Evolutionary conservation across 2,113 vertebrate genomes (phyloP).

Genomic region (Sander lucioperca): DNA sequence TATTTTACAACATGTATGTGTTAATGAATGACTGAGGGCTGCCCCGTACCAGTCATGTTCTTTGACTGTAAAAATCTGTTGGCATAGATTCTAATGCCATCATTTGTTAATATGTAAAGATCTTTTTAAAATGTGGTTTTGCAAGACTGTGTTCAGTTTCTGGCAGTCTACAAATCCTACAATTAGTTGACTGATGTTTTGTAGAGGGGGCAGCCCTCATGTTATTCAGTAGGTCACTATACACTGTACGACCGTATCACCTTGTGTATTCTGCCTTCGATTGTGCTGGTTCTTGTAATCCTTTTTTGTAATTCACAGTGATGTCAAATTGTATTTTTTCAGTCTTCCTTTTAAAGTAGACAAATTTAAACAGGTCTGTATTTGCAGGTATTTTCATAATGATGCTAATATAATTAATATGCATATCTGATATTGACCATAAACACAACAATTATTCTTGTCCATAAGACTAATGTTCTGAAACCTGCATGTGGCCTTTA

Average conservation of each 20-base stretch:
- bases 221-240: conserved; percentile 14
- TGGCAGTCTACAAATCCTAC: not conserved
- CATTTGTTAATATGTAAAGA: not conserved
- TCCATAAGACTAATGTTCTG: conserved; percentile 53
- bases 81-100: conserved; percentile 1
- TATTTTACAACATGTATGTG: conserved; percentile 57
- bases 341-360: conserved; percentile 65
- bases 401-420: conserved; percentile 55
- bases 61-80: conserved; percentile 5
- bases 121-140: conserved; percentile 4
- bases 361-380: conserved; percentile 52
- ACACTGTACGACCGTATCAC: conserved; percentile 23
- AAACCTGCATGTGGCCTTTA: conserved; percentile 83
- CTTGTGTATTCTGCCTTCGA: conserved; percentile 38
- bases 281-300: conserved; percentile 50
- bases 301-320: conserved; percentile 55
- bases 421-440: conserved; percentile 46
- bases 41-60: not conserved
- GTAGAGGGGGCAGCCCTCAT: conserved; percentile 26
- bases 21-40: conserved; percentile 60
- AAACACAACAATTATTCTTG: conserved; percentile 45
- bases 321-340: conserved; percentile 66
- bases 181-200: conserved; percentile 6
- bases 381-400: conserved; percentile 70
- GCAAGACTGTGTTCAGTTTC: not conserved